Evolutionary conservation across 2,797 vertebrate species (phyloP), one percentile per base, ranked within the genome.

Genomic region (Fratercula arctica): DNA sequence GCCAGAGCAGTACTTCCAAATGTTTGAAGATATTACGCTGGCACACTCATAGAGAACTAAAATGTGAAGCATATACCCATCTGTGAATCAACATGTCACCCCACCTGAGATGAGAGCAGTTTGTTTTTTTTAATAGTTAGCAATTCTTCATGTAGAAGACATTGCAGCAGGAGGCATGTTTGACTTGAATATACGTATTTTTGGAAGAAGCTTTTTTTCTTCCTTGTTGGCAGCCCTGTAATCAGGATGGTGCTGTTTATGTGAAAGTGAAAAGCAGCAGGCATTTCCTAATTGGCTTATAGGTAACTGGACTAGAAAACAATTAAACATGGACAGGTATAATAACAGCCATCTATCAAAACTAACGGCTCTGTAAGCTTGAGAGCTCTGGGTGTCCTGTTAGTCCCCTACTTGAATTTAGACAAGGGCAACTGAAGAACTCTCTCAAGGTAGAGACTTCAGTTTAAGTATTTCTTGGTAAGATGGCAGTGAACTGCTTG

Each of bases 321-420:
- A 93, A 91, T 95, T 95, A 95, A 95, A 86, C n/a, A 37, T 10
- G 15, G 91, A 45, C 66, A 90, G 66, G 33, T 73, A 25, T 91
- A 95, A 91, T 90, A 88, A 86, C 87, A 91, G 13, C 51, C 66
- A 88, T 94, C 83, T 84, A 93, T 93, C 89, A 94, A 87, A 96
- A 91, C 56, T 79, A 95, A 94, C 75, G 26, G 50, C 29, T 89
- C 67, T 80, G 13, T 33, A 53, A 79, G 41, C 59, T 57, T 77
- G 67, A 90, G 70, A 89, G 56, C 70, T 85, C 53, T 60, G 29
- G 16, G 60, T 88, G 79, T 87, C 84, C 80, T 87, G 21, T 82
- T 80, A 91, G 53, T 48, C 56, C 53, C 67, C 41, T 54, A 8
- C 26, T 53, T 77, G 64, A 87, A 70, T 95, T 94, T 92, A 77